Conservation (phyloP, 2,113 vertebrate genomes). For the Rhodinocichla rosea region DNA sequence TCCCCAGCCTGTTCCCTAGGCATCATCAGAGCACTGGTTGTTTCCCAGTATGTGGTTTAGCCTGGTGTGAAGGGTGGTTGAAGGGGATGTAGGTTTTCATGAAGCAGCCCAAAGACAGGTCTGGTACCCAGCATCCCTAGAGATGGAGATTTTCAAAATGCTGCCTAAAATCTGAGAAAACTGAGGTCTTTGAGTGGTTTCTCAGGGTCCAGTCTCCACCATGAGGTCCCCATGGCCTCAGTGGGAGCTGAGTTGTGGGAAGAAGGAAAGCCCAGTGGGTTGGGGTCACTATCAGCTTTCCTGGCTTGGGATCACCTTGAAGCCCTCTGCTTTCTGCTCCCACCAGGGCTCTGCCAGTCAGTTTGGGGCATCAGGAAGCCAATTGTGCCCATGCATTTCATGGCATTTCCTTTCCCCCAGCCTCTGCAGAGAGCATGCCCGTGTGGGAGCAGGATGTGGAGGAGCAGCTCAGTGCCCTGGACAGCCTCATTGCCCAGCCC, state of each 20-base stretch:
- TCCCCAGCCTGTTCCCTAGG: not conserved
- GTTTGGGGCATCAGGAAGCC: fast-evolving
- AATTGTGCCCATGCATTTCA: not conserved
- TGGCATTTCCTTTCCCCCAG: not conserved
- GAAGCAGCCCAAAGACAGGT: not conserved
- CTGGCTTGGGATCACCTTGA: not conserved
- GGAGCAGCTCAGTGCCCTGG: not conserved
- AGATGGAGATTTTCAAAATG: not conserved
- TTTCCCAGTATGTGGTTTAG: not conserved
- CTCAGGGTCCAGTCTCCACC: not conserved
- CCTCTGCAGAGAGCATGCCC: not conserved
- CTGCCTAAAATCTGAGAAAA: not conserved
- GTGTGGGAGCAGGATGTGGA: not conserved
- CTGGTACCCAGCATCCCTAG: not conserved
- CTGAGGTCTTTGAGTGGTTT: fast-evolving
- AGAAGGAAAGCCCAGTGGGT: not conserved
- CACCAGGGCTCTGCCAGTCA: not conserved
- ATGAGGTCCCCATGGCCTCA: not conserved
- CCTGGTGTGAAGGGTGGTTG: not conserved
- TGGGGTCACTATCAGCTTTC: not conserved
- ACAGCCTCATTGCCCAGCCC: not conserved
- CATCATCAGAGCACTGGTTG: not conserved
- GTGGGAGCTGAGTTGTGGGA: not conserved
- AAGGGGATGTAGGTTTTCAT: not conserved
- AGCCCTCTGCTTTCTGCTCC: not conserved